Evolutionary conservation across 2,113 vertebrate species (phyloP), one percentile per base, ranked within the genome.

Genomic region (Tapirus terrestris): DNA sequence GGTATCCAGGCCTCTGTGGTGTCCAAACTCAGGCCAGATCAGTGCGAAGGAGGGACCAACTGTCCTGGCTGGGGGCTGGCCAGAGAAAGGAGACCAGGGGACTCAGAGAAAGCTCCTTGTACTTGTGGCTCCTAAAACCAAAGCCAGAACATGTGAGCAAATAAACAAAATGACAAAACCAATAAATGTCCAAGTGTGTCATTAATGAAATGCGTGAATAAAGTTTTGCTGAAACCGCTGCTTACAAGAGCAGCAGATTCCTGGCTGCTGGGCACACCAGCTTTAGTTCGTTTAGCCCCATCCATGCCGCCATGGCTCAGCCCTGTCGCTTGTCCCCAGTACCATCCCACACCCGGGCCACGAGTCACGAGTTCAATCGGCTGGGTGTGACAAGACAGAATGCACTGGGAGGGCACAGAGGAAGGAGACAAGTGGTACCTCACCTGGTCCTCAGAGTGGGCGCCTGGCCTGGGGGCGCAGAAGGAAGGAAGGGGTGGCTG

Each of bases 241-340:
- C 65, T 68, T 18, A 6, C 18, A n/a, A 27, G 17, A 39, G 21
- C 67, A 27, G 2, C 17, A 17, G 0, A 1, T 16, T n/a, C 68
- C 76, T 39, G 20, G 9, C 39, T 25, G 18, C 61, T 11, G 60
- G n/a, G 14, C 8, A 16, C 9, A 21, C 23, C 29, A 3, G 68
- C 48, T 48, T 82, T 45, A 29, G n/a, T 7, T 89, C 27, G 21
- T 45, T n/a, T 67, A 45, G 61, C 14, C 65, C n/a, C 12, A 2
- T 33, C 60, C 21, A 0, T 31, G 31, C 3, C 5, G 14, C 63
- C 4, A 16, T 17, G 4, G 2, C 48, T 83, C 25, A 1, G 31
- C 27, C 77, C 58, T 29, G 23, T 7, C 5, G 60, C 21, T 7
- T 25, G 20, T 90, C 20, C 65, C 25, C 25, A 17, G 9, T 3